A percentile compares a stretch with the other conserved stretches of the same genome.
phyloP scores from a whole-genome alignment of 2,888 invertebrate species.

The Melanostoma mellinum region DNA sequence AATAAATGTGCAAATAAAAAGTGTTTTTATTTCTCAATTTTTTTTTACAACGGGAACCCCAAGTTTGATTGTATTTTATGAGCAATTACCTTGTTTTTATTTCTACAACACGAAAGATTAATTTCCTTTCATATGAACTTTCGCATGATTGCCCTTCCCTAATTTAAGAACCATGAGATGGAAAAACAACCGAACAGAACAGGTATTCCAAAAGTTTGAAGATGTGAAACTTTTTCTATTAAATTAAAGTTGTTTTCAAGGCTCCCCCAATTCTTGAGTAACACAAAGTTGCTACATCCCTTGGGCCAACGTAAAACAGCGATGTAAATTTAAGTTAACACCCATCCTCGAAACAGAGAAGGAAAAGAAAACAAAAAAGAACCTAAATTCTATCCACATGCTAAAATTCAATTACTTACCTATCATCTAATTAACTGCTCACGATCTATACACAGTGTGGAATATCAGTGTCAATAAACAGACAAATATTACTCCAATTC shows the following conservation, averaged over 20 bases:
- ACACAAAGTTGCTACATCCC: conserved; percentile 8
- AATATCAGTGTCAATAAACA: conserved; percentile 33
- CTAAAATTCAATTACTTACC: conserved; percentile 17
- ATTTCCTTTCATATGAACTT: conserved; percentile 8
- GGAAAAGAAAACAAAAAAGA: not conserved
- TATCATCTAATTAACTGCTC: conserved; percentile 10
- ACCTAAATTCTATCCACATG: not conserved
- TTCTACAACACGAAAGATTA: conserved; percentile 4
- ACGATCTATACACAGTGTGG: not conserved
- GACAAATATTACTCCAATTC: conserved; percentile 17
- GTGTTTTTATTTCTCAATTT: too few species aligned
- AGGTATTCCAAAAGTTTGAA: too few species aligned
- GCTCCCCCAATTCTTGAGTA: not conserved
- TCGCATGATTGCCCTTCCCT: conserved; percentile 4
- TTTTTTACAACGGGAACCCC: conserved; percentile 12
- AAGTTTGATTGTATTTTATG: conserved; percentile 11
- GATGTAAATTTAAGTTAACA: conserved; percentile 26
- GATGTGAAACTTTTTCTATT: too few species aligned
- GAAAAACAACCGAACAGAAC: too few species aligned
- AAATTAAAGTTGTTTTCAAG: too few species aligned
- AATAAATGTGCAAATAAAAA: conserved; percentile 20
- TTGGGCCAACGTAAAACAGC: not conserved
- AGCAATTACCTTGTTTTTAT: conserved; percentile 15
- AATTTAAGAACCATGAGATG: too few species aligned
- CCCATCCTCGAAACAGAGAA: not conserved